phyloP scores from a whole-genome alignment of 2,888 invertebrate species.

The Rhodophaea formosa region DNA sequence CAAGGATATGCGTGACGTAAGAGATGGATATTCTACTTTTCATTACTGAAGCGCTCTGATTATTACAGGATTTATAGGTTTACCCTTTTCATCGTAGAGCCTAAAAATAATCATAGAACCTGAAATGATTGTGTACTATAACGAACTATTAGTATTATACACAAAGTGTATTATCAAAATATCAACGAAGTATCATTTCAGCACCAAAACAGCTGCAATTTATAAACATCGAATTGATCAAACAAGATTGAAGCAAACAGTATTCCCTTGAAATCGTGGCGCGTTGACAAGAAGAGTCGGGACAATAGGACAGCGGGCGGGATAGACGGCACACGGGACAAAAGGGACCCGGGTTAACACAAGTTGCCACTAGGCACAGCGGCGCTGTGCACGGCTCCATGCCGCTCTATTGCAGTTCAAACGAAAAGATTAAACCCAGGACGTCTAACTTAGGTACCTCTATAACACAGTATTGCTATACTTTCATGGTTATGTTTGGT shows the following conservation, averaged over 20 bases:
- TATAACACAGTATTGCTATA: neutral
- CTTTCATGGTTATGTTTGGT: neutral
- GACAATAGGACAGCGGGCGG: neutral
- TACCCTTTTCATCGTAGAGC: too few relatives aligned
- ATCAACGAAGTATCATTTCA: too few relatives aligned
- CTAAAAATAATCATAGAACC: too few relatives aligned
- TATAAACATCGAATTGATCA: neutral
- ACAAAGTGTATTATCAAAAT: too few relatives aligned
- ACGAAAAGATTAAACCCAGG: neutral
- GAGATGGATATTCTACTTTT: too few relatives aligned
- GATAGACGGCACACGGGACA: constrained; percentile 30
- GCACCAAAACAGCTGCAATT: too few relatives aligned
- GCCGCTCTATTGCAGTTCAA: neutral
- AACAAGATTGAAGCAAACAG: neutral
- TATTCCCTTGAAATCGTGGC: neutral
- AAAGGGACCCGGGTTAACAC: constrained; percentile 56
- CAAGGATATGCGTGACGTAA: too few relatives aligned
- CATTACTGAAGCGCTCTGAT: too few relatives aligned
- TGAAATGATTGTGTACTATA: too few relatives aligned
- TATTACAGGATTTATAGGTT: too few relatives aligned
- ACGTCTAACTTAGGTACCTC: neutral
- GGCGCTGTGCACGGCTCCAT: neutral
- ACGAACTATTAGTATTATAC: too few relatives aligned
- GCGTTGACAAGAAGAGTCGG: neutral
- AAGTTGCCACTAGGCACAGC: constrained; percentile 48